Evolutionary conservation across 1,140 invertebrate species (phyloP).

Genomic region (Nasonia vitripennis): DNA sequence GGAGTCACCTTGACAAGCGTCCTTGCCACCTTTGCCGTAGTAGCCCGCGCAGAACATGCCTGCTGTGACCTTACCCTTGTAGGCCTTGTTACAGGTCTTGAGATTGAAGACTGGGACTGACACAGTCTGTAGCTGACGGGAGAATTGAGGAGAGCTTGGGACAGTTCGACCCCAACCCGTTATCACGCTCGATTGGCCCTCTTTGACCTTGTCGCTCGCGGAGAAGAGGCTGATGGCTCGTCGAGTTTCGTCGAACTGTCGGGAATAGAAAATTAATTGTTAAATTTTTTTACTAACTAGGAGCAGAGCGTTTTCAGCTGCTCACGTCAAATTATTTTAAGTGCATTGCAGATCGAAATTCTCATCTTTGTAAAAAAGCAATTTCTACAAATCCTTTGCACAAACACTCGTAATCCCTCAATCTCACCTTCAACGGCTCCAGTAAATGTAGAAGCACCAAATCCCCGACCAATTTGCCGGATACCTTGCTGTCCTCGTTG

Average conservation of each 20-base stretch:
- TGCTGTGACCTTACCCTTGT: slow-evolving; percentile 54
- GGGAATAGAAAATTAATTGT: neutral
- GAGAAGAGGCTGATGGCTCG: slow-evolving; percentile 46
- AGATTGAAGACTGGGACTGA: slow-evolving; percentile 56
- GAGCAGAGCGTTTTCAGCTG: too few species aligned
- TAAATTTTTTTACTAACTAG: too few species aligned
- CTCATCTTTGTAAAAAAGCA: too few species aligned
- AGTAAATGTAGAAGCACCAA: slow-evolving; percentile 49
- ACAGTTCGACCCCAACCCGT: slow-evolving; percentile 67
- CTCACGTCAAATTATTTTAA: too few species aligned
- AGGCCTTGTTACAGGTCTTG: slow-evolving; percentile 53
- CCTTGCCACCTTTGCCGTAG: slow-evolving; percentile 69
- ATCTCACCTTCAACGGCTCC: slow-evolving; percentile 2
- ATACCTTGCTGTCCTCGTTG: slow-evolving; percentile 30
- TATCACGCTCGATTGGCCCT: slow-evolving; percentile 60
- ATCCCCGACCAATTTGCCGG: slow-evolving; percentile 46
- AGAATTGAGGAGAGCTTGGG: neutral
- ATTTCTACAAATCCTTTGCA: too few species aligned
- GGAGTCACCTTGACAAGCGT: slow-evolving; percentile 74
- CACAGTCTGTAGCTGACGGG: slow-evolving; percentile 53
- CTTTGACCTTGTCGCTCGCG: slow-evolving; percentile 51
- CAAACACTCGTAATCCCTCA: neutral
- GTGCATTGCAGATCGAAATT: too few species aligned
- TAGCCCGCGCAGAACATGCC: slow-evolving; percentile 73
- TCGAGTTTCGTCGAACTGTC: slow-evolving; percentile 57